These are phyloP conservation scores for Carduelis carduelis DNA, from an alignment of 2,797 vertebrate species.

Conservation along the genomic window DNA sequence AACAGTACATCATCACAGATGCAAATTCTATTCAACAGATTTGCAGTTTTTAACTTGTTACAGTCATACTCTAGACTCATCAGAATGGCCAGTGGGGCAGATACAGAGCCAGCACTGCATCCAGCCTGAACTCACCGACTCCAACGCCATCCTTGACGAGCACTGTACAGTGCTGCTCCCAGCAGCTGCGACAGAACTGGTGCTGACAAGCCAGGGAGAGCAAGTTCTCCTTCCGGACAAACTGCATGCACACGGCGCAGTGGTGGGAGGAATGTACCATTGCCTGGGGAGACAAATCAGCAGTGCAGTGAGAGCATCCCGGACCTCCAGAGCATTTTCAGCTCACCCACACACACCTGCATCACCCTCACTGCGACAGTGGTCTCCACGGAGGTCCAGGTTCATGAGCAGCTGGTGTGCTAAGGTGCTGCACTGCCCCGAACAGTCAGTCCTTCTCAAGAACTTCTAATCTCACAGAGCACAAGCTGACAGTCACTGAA, in stretches of 20 bases:
- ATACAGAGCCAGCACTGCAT: background rate
- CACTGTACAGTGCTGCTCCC: conserved; percentile 98
- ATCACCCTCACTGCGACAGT: background rate
- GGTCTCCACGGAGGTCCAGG: background rate
- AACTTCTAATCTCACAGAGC: background rate
- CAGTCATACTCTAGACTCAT: background rate
- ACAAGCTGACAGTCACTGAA: background rate
- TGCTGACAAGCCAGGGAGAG: conserved; percentile 95
- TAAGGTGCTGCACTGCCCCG: background rate
- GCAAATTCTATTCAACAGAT: background rate
- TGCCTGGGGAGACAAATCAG: conserved; percentile 69
- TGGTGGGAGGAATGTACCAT: conserved; percentile 87
- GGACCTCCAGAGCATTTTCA: background rate
- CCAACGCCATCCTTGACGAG: conserved; percentile 96
- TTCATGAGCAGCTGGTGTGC: background rate
- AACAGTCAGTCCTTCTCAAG: background rate
- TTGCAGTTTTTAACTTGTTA: background rate
- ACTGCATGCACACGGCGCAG: conserved; percentile 98
- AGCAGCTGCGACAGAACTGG: conserved; percentile 97
- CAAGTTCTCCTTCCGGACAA: conserved; percentile 91
- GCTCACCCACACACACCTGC: background rate
- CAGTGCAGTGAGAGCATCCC: background rate
- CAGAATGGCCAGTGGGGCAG: background rate
- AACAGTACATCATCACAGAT: background rate
- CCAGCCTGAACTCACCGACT: conserved; percentile 84